Conservation (phyloP, 2,888 invertebrate genomes). For the Cyclophora punctaria region DNA sequence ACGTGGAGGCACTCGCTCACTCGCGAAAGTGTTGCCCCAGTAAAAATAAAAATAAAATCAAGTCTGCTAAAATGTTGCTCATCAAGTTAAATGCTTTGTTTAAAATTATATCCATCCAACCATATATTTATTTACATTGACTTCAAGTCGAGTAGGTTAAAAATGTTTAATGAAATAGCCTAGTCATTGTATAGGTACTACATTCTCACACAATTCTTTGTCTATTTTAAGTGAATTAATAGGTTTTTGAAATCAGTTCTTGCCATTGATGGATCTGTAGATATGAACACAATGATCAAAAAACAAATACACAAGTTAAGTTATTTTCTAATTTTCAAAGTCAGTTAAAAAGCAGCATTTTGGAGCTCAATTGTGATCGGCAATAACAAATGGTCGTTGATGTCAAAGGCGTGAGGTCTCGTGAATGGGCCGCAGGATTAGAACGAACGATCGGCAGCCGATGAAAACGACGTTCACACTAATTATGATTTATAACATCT, state of each 20-base stretch:
- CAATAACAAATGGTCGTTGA: slow-evolving; percentile 37
- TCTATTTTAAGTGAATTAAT: too few relatives aligned
- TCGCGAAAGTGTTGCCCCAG: slow-evolving; percentile 6
- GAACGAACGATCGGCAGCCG: slow-evolving; percentile 53
- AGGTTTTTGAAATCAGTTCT: too few relatives aligned
- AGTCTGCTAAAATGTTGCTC: slow-evolving; percentile 28
- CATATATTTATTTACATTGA: too few relatives aligned
- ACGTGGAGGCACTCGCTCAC: not conserved
- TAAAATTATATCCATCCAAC: too few relatives aligned
- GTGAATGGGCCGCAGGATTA: slow-evolving; percentile 38
- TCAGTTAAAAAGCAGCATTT: slow-evolving; percentile 21
- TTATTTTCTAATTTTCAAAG: not conserved
- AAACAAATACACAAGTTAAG: too few relatives aligned
- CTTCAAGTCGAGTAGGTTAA: too few relatives aligned
- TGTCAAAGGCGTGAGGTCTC: slow-evolving; percentile 36
- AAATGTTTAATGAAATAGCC: too few relatives aligned
- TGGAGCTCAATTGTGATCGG: slow-evolving; percentile 31
- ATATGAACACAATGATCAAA: too few relatives aligned
- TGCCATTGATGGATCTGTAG: too few relatives aligned
- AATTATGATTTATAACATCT: slow-evolving; percentile 62
- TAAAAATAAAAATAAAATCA: slow-evolving; percentile 29
- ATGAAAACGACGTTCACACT: slow-evolving; percentile 51
- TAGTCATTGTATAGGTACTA: too few relatives aligned
- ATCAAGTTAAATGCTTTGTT: too few relatives aligned
- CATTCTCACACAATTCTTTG: too few relatives aligned